Evolutionary conservation across 2,113 vertebrate genomes (phyloP), one percentile per base, ranked within the genome.

Genomic region (Oreochromis tanganicae): DNA sequence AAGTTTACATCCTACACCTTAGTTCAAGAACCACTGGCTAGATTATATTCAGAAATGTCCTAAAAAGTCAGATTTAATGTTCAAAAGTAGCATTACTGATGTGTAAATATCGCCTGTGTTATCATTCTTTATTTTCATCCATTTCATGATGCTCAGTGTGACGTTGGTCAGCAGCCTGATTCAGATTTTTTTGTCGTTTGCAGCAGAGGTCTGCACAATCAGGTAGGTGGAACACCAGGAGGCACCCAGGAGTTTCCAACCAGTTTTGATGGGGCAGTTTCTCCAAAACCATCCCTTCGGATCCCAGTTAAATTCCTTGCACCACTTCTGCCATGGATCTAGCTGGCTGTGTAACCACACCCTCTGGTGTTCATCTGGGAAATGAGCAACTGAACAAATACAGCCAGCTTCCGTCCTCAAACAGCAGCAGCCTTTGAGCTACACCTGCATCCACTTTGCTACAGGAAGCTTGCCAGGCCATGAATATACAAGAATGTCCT

Each of bases 311-410:
- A 27, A 27, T 84, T 50, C 81, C 61, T 43, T 86, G 9, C 32
- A 50, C 14, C 4, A 4, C 29, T 36, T 21, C 46, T 84, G 63
- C 56, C 79, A 75, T 84, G 79, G 14, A 43, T 41, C 19, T 66
- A 32, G 19, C 55, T 84, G 59, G 54, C 27, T 54, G 68, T 43
- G 83, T 81, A 66, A 93, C 84, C 80, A 59, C 87, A 52, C 89
- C 92, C 92, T 85, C 93, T 93, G 87, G 88, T 94, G 91, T 91
- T 87, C 48, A 10, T 71, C 83, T 55, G 11, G 12, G 80, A 79
- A 92, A 90, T 4, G 9, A 36, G 24, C 43, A 81, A 38, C 24
- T 19, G 9, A 66, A 57, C 41, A 50, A 78, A 50, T 32, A 32
- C 71, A 78, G 80, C 10, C 75, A 24, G 46, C 54, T 61, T 38